Evolutionary conservation across 1,140 invertebrate species (phyloP).

Genomic region (Zaprionus camerounensis): DNA sequence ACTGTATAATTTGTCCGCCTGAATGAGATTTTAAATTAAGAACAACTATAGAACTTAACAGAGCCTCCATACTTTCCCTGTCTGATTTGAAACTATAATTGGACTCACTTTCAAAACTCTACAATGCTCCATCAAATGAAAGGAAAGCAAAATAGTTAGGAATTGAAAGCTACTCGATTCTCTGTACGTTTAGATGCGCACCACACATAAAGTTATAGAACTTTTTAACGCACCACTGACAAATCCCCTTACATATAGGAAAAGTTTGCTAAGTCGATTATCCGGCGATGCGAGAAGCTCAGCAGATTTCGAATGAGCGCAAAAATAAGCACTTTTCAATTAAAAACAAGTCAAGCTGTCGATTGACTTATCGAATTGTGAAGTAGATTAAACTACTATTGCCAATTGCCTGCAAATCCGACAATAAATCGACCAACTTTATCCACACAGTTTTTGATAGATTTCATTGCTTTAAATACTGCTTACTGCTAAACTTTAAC

Average conservation of each 20-base stretch:
- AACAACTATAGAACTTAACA: no score
- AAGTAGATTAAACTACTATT: conserved; percentile 22
- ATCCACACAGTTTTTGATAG: background rate
- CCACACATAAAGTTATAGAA: conserved; percentile 3
- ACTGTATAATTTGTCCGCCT: background rate
- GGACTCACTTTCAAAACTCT: background rate
- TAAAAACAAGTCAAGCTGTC: conserved; percentile 21
- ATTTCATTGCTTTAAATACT: conserved; percentile 4
- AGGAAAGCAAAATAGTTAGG: background rate
- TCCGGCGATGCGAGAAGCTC: background rate
- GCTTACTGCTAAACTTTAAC: background rate
- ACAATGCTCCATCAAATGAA: background rate
- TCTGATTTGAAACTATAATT: background rate
- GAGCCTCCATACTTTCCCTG: background rate
- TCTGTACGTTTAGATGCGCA: background rate
- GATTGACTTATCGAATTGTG: conserved; percentile 5
- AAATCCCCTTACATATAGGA: conserved; percentile 8
- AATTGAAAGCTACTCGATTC: background rate
- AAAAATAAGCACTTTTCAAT: conserved; percentile 26
- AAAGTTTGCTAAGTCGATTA: conserved; percentile 29
- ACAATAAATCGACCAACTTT: conserved; percentile 2
- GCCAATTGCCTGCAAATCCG: background rate
- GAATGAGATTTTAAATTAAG: background rate
- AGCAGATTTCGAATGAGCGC: background rate
- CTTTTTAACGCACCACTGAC: background rate